phyloP scores from a whole-genome alignment of 2,113 vertebrate species.

The Vimba vimba region DNA sequence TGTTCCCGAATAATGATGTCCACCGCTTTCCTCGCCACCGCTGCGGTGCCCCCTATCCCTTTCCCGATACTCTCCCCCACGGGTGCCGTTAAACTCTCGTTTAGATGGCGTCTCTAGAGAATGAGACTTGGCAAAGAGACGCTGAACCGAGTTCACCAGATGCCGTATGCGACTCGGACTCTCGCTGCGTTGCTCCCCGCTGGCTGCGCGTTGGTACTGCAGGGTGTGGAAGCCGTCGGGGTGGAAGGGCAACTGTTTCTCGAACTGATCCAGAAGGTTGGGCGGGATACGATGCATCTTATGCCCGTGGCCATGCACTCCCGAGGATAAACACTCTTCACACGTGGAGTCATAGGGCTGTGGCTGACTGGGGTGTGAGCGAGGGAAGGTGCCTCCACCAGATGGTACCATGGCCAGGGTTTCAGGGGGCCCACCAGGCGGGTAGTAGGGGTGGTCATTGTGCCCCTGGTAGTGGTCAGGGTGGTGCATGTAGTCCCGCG shows the following conservation, averaged over 20 bases:
- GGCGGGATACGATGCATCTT: slow-evolving; percentile 96
- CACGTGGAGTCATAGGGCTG: slow-evolving; percentile 88
- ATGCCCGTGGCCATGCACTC: slow-evolving; percentile 65
- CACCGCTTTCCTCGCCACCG: slow-evolving; percentile 78
- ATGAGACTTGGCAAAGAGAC: slow-evolving; percentile 98
- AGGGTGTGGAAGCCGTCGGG: slow-evolving; percentile 98
- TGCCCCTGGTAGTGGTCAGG: slow-evolving; percentile 82
- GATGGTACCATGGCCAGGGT: slow-evolving; percentile 79
- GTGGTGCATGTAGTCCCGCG: slow-evolving; percentile 77
- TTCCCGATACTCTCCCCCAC: slow-evolving; percentile 80
- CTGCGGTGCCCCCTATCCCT: slow-evolving; percentile 81
- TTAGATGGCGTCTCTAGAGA: slow-evolving; percentile 94
- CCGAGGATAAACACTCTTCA: slow-evolving; percentile 89
- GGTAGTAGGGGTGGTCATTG: slow-evolving; percentile 87
- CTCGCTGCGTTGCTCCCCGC: slow-evolving; percentile 90
- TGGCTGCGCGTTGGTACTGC: slow-evolving; percentile 91
- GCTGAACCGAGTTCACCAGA: slow-evolving; percentile 97
- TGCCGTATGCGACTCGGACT: slow-evolving; percentile 97
- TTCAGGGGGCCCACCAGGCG: slow-evolving; percentile 83
- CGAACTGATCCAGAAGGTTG: slow-evolving; percentile 93
- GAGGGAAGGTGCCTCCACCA: slow-evolving; percentile 89
- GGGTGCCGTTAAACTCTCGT: slow-evolving; percentile 90
- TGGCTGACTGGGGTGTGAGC: slow-evolving; percentile 90
- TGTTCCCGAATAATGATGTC: slow-evolving; percentile 72
- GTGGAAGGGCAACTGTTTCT: slow-evolving; percentile 95